Evolutionary conservation across 1,140 invertebrate species (phyloP), one percentile per base, ranked within the genome.

Genomic region (Drepana arcuata): DNA sequence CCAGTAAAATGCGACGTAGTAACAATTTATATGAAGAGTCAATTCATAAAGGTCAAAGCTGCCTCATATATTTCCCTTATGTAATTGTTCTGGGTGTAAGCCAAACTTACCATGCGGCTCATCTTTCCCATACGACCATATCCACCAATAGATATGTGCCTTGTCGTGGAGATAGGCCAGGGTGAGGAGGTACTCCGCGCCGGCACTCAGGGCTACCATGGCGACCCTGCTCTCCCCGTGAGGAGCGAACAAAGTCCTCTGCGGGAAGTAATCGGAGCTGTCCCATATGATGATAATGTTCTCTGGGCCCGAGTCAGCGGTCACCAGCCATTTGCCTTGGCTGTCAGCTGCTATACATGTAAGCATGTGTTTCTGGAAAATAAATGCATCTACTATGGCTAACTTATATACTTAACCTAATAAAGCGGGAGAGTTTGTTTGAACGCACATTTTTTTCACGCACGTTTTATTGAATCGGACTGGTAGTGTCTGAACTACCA

Each of bases 221-320:
- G 71, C 43, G 0, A 85, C 39, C 3, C 58, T 77, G 7, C 48
- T 34, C 2, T 45, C 41, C 2, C 67, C 65, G 39, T 87, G 85
- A 0, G 85, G 81, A 11, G 72, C 63, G 42, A 86, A 88, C 7
- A 87, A 39, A 0, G 84, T 86, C 33, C 52, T 84, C 21, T 85
- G 71, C 1, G 86, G 85, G 15, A 78, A 58, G 28, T 80, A 56
- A 43, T 84, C 80, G 25, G 34, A 44, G 13, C 65, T 84, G 31
- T 88, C 80, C 86, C 87, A 89, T 11, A 89, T 64, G 16, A 88
- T 84, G 14, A 88, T 48, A 14, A 73, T 61, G 27, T 80, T 86
- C 49, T 88, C 84, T 1, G 80, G 41, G 1, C 83, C 85, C 9
- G 66, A 77, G 59, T 87, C 86, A 0, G 85, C 85, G 1, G 85